phyloP scores from a whole-genome alignment of 23 tunicate genomes.

The Oikopleura albicans region DNA sequence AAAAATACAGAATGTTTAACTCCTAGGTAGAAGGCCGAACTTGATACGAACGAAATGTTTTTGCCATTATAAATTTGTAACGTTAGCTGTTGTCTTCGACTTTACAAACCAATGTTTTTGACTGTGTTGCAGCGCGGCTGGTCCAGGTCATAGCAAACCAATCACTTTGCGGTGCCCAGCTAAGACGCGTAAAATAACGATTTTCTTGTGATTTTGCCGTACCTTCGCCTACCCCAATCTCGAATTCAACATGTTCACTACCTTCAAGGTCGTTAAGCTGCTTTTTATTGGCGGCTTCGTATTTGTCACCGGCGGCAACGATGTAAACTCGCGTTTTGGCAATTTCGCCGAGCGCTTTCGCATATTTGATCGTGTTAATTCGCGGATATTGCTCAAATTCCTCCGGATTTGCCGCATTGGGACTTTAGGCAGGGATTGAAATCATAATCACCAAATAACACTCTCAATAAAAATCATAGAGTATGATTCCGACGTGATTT shows the following conservation, averaged over 20 bases:
- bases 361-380: neutral
- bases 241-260: neutral
- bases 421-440: too few relatives aligned
- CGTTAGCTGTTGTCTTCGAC: neutral
- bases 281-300: neutral
- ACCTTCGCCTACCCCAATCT: neutral
- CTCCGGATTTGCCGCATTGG: neutral
- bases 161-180: neutral
- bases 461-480: too few relatives aligned
- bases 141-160: slow-evolving; percentile 12
- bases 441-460: too few relatives aligned
- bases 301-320: neutral
- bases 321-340: neutral
- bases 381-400: neutral
- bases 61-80: neutral
- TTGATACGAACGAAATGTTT: neutral
- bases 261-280: neutral
- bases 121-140: neutral
- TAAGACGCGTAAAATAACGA: neutral
- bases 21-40: neutral
- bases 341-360: neutral
- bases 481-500: too few relatives aligned
- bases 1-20: too few relatives aligned
- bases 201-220: neutral
- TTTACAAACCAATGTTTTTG: slow-evolving; percentile 10